Percentiles rank a stretch among this genome's conserved stretches.
phyloP scores from a whole-genome alignment of 2,797 vertebrate species.

The Micrastur ruficollis region DNA sequence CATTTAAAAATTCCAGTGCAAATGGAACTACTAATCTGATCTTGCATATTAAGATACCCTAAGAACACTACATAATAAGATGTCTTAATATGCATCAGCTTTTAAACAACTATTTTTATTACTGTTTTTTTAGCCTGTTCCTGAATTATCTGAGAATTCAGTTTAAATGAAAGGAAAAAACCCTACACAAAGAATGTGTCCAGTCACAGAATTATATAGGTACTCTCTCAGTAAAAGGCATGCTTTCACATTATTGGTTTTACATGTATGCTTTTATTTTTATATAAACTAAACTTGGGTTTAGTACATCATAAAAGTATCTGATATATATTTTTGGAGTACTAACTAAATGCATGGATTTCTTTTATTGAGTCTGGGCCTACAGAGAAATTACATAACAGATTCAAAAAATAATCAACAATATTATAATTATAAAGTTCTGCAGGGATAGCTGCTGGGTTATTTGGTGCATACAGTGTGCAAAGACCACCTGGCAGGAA shows the following conservation, averaged over 20 bases:
- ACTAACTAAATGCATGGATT: neutral
- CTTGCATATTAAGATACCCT: neutral
- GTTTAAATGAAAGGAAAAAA: neutral
- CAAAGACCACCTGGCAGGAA: neutral
- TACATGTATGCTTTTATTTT: neutral
- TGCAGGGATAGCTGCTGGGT: neutral
- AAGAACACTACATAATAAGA: neutral
- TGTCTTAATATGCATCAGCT: neutral
- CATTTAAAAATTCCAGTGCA: neutral
- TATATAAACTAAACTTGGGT: neutral
- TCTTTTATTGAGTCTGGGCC: neutral
- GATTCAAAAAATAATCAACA: neutral
- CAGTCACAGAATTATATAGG: neutral
- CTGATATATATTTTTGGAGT: neutral
- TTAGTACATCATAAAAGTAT: neutral
- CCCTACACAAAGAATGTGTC: neutral
- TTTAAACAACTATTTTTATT: neutral
- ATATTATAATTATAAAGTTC: neutral
- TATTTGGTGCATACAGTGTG: neutral
- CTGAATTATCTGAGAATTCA: neutral
- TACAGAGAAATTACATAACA: neutral
- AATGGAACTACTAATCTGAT: neutral
- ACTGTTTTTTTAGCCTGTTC: neutral
- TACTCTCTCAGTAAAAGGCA: neutral
- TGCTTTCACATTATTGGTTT: neutral